Conservation (phyloP, 2,888 invertebrate genomes). For the Piscicola geometra region DNA sequence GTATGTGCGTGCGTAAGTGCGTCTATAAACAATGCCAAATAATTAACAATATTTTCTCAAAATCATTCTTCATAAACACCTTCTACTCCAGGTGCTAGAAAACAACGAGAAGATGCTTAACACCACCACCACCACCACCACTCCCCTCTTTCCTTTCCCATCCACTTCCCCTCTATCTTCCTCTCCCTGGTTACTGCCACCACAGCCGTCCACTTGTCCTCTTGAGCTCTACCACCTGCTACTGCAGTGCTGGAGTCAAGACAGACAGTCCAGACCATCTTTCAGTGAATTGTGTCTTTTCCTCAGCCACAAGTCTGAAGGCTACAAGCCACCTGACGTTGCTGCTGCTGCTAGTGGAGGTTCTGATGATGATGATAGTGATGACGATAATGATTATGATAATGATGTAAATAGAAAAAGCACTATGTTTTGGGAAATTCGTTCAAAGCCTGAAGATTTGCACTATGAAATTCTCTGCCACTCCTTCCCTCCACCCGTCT, state of each 20-base stretch:
- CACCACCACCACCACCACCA: constrained; percentile 62
- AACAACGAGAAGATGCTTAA: constrained; percentile 72
- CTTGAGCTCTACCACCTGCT: constrained; percentile 83
- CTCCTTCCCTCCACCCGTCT: too few relatives aligned
- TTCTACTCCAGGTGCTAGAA: constrained; percentile 66
- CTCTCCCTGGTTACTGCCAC: constrained; percentile 72
- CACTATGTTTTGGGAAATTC: too few relatives aligned
- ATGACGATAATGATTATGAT: too few relatives aligned
- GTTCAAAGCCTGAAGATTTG: too few relatives aligned
- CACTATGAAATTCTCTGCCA: too few relatives aligned
- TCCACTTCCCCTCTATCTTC: too few relatives aligned
- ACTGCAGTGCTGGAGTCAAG: constrained; percentile 83
- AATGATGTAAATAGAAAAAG: too few relatives aligned
- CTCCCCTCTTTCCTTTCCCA: too few relatives aligned
- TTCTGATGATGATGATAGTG: not conserved
- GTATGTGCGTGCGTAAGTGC: too few relatives aligned
- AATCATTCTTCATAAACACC: too few relatives aligned
- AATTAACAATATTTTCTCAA: too few relatives aligned
- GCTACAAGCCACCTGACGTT: constrained; percentile 53
- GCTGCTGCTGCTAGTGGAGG: not conserved
- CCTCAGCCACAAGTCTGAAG: constrained; percentile 61
- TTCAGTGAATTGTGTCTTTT: constrained; percentile 83
- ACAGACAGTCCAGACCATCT: constrained; percentile 73
- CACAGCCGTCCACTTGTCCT: constrained; percentile 72
- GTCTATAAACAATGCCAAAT: too few relatives aligned